A percentile compares a stretch with the other conserved stretches of the same genome.
Evolutionary conservation across 2,797 vertebrate genomes (phyloP).

Genomic region (Semaprochilodus insignis): DNA sequence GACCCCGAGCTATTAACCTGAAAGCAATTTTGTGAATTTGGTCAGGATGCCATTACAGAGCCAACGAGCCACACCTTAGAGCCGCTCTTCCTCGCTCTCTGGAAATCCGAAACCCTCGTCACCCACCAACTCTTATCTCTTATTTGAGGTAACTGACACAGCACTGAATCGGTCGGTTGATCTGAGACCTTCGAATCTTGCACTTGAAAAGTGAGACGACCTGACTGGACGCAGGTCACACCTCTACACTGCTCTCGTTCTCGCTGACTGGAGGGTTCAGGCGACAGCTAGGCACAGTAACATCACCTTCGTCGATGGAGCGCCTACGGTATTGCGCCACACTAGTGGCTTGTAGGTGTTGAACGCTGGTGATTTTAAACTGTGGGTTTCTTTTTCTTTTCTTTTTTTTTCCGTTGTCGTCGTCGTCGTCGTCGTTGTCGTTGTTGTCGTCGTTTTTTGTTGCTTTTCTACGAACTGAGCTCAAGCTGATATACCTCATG

Average conservation of each 20-base stretch:
- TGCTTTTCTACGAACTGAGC: conserved; percentile 57
- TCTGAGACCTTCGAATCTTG: conserved; percentile 46
- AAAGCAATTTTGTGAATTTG: conserved; percentile 38
- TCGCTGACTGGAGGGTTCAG: conserved; percentile 47
- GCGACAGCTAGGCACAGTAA: conserved; percentile 26
- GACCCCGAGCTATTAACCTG: conserved; percentile 14
- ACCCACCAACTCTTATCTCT: conserved; percentile 26
- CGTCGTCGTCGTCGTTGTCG: neutral
- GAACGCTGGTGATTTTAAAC: conserved; percentile 33
- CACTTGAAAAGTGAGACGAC: conserved; percentile 52
- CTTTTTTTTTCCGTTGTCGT: neutral
- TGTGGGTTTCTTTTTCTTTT: neutral
- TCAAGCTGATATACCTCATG: conserved; percentile 71
- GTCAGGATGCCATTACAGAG: conserved; percentile 15
- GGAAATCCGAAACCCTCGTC: neutral
- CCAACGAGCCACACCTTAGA: neutral
- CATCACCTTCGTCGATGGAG: conserved; percentile 10
- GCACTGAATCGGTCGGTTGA: conserved; percentile 38
- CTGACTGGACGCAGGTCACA: conserved; percentile 48
- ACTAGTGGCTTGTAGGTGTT: conserved; percentile 4
- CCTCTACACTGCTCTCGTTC: conserved; percentile 47
- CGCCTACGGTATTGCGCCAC: conserved; percentile 17
- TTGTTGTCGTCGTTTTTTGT: conserved; percentile 14
- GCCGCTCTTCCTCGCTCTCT: neutral
- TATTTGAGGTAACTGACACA: conserved; percentile 34